Conservation (phyloP, 2,888 invertebrate genomes). For the Netelia melanura region DNA sequence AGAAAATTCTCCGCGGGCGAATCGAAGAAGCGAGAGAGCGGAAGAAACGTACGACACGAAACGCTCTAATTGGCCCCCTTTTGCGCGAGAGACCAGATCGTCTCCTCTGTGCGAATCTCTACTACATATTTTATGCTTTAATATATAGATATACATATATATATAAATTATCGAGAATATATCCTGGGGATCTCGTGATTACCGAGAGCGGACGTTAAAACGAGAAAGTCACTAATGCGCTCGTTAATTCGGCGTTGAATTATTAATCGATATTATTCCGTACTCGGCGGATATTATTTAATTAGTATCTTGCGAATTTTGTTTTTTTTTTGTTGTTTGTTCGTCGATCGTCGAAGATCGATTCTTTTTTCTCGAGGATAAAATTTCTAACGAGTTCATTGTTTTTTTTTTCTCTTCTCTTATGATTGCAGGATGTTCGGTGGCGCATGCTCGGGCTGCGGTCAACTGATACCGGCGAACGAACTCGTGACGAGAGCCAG, state of each 20-base stretch:
- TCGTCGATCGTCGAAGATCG: not conserved
- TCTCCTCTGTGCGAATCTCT: conserved; percentile 47
- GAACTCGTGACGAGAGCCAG: conserved; percentile 97
- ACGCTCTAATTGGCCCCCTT: conserved; percentile 72
- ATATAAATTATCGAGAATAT: conserved; percentile 28
- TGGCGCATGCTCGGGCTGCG: conserved; percentile 96
- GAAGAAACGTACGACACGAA: conserved; percentile 18
- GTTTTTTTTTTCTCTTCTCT: conserved; percentile 9
- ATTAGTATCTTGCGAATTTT: conserved; percentile 36
- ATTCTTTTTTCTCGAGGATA: conserved; percentile 12
- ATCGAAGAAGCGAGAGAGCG: conserved; percentile 6
- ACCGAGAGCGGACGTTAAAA: not conserved
- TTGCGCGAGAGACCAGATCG: conserved; percentile 68
- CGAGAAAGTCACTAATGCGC: conserved; percentile 12
- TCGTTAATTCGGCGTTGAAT: conserved; percentile 16
- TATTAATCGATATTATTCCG: not conserved
- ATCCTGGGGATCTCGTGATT: conserved; percentile 1
- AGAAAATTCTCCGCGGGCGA: conserved; percentile 4
- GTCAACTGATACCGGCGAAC: conserved; percentile 96
- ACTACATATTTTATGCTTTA: not conserved
- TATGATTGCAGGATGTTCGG: conserved; percentile 93
- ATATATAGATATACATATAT: not conserved
- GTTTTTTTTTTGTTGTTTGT: conserved; percentile 49
- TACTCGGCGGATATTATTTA: not conserved
- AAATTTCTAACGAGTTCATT: conserved; percentile 10